Percentiles rank a stretch among this genome's conserved stretches.
Conservation (phyloP, 2,113 vertebrate species). For the Baryphthengus martii region DNA sequence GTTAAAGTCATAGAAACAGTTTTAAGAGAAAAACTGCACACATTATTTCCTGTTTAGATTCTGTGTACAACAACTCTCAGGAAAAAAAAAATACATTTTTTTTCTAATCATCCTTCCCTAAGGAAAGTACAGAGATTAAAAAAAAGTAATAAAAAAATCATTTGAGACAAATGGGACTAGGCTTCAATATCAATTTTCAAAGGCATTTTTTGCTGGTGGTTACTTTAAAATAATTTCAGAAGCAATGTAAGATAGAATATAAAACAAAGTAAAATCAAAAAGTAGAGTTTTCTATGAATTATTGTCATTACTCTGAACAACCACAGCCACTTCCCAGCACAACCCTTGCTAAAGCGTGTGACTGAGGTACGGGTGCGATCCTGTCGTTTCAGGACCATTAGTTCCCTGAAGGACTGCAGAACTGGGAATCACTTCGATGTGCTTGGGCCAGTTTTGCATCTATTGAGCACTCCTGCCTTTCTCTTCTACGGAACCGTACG, state of each 20-base stretch:
- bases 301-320: neutral
- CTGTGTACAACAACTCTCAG: neutral
- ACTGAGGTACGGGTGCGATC: neutral
- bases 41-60: neutral
- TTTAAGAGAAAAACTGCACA: neutral
- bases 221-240: neutral
- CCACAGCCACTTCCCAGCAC: neutral
- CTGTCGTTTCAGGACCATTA: neutral
- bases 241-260: neutral
- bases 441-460: neutral
- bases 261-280: neutral
- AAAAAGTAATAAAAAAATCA: neutral
- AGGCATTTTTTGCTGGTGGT: neutral
- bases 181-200: neutral
- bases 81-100: neutral
- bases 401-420: neutral
- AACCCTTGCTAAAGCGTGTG: neutral
- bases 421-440: neutral
- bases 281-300: neutral
- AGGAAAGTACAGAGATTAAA: neutral
- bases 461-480: neutral
- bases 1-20: accelerated
- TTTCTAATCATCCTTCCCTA: neutral
- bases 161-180: neutral
- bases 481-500: neutral